Base-by-base conservation (phyloP, 37 sponge, comb jelly and placozoan species). In the Spongilla lacustris region DNA sequence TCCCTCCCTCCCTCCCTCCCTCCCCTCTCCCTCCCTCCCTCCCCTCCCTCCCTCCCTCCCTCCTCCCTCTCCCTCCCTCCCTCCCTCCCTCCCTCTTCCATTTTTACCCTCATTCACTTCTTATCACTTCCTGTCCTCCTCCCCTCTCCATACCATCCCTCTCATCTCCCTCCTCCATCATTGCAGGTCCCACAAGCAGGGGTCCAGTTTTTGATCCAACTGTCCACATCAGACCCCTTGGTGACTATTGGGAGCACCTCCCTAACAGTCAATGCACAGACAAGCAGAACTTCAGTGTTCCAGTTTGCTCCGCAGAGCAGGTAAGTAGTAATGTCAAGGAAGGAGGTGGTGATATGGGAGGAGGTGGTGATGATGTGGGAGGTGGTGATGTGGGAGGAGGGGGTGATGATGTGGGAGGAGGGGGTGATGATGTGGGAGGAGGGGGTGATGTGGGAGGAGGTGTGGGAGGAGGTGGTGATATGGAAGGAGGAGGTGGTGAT, bases 161-260 rank as follows among this genome's bases (percentile, higher is more conserved):
- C 41, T 6, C 6, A 3, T 41, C 41, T 9, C 41, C 41, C 6
- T 9, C 4, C 76, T 4, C 34, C 6, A 8, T 81, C 12, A 14
- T 48, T 58, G 22, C 33, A 91, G 92, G 92, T 91, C 5, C 92
- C 92, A 50, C 75, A 31, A 0, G 26, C 35, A 48, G 87, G 87
- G 33, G 92, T 83, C 29, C 36, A 49, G 36, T 91, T 91, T 50
- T 75, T 58, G 17, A 67, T 91, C 4, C 46, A 80, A 22, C 30
- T 17, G 33, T 87, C 92, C 17, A 29, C 6, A 12, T 23, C 50
- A 25, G 50, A 32, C 31, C 84, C 80, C 36, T 79, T 87, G 13
- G 50, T 21, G 69, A 71, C 67, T 28, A 29, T 3, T 0, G 14
- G 17, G 21, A 66, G 13, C 34, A 77, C 35, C 4, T 46, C 6